Evolutionary conservation across 2,888 invertebrate genomes (phyloP).

Genomic region (Diplolepis rosae): DNA sequence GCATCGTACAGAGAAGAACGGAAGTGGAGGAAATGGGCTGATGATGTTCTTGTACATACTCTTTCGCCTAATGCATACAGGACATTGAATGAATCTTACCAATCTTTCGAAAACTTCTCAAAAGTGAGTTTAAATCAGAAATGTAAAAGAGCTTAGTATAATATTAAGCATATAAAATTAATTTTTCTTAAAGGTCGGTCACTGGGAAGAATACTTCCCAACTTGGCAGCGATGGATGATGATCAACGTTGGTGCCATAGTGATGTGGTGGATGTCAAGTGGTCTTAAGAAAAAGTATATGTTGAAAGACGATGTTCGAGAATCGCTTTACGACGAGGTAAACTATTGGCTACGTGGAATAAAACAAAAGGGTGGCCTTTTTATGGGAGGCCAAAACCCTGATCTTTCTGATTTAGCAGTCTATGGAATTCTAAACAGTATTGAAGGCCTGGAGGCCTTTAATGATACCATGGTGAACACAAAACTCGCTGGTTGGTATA

Average conservation of each 20-base stretch:
- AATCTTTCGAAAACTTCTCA: constrained; percentile 96
- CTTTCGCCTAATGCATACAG: constrained; percentile 98
- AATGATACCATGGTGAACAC: constrained; percentile 85
- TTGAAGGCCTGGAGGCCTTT: constrained; percentile 95
- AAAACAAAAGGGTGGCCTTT: constrained; percentile 81
- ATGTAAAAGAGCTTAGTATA: too few relatives aligned
- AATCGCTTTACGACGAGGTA: constrained; percentile 92
- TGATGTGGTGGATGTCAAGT: constrained; percentile 95
- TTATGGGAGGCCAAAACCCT: constrained; percentile 91
- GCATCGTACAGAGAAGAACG: constrained; percentile 91
- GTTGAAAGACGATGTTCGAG: constrained; percentile 90
- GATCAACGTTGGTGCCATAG: constrained; percentile 93
- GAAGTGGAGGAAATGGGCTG: constrained; percentile 97
- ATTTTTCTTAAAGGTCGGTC: constrained; percentile 79
- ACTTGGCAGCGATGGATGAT: constrained; percentile 89
- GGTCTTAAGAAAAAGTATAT: constrained; percentile 88
- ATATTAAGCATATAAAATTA: too few relatives aligned
- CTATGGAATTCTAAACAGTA: constrained; percentile 92
- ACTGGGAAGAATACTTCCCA: constrained; percentile 93
- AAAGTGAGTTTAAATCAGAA: constrained; percentile 74
- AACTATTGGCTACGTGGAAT: constrained; percentile 86
- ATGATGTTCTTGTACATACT: constrained; percentile 91
- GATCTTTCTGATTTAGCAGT: constrained; percentile 95
- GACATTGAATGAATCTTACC: constrained; percentile 86
- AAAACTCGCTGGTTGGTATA: constrained; percentile 86